Conservation (phyloP, 2,797 vertebrate genomes). For the Sebastes goodei region DNA sequence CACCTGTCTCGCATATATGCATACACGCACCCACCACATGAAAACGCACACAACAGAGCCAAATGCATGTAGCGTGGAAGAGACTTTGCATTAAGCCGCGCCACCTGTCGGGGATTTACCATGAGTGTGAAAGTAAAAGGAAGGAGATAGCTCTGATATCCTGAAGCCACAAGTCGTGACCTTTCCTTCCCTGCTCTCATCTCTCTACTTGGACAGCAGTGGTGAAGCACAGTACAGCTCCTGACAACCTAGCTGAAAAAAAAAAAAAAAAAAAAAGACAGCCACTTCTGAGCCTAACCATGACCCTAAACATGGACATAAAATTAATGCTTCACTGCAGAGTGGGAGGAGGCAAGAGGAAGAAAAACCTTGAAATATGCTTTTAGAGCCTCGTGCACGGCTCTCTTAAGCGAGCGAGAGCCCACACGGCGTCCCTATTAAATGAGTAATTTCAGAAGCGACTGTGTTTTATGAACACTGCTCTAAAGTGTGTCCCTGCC, state of each 20-base stretch:
- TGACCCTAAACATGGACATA: slow-evolving; percentile 13
- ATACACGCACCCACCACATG: slow-evolving; percentile 41
- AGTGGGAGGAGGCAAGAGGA: not conserved
- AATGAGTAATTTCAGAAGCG: slow-evolving; percentile 54
- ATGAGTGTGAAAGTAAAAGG: slow-evolving; percentile 30
- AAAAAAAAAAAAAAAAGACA: not conserved
- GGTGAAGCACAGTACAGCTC: not conserved
- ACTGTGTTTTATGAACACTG: slow-evolving; percentile 47
- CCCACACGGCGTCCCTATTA: slow-evolving; percentile 30
- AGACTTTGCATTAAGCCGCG: slow-evolving; percentile 41
- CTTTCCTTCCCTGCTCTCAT: slow-evolving; percentile 15
- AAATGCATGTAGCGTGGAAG: slow-evolving; percentile 33
- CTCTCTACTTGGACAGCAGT: not conserved
- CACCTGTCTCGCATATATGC: slow-evolving; percentile 77
- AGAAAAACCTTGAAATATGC: slow-evolving; percentile 32
- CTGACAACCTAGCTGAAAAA: not conserved
- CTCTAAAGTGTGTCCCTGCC: slow-evolving; percentile 36
- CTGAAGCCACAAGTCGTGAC: slow-evolving; percentile 13
- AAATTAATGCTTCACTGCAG: slow-evolving; percentile 9
- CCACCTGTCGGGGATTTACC: slow-evolving; percentile 74
- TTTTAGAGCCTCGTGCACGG: slow-evolving; percentile 12
- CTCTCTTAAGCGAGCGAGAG: slow-evolving; percentile 11
- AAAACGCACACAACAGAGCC: slow-evolving; percentile 39
- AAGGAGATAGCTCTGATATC: slow-evolving; percentile 18
- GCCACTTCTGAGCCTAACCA: not conserved